Percentiles rank a stretch among this genome's conserved stretches.
phyloP scores from a whole-genome alignment of 2,113 vertebrate species.

The Leptodactylus fuscus region DNA sequence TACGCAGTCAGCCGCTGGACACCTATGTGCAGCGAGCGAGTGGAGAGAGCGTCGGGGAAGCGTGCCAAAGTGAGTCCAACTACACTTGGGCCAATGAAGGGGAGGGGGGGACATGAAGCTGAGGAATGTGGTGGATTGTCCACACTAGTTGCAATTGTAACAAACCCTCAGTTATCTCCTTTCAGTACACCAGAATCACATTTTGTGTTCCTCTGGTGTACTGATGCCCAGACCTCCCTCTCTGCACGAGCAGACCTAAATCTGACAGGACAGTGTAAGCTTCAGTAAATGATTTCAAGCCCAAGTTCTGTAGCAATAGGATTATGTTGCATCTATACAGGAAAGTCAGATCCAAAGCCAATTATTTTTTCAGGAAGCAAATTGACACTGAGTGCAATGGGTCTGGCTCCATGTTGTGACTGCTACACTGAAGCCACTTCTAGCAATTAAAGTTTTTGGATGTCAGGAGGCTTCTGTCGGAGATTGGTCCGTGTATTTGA shows the following conservation, averaged over 20 bases:
- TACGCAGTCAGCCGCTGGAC: no score
- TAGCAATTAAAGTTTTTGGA: not conserved
- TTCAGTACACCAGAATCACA: no score
- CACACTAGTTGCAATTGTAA: not conserved
- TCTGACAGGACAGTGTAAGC: not conserved
- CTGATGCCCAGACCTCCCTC: not conserved
- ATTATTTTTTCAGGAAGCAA: conserved; percentile 9
- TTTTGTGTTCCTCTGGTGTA: not conserved
- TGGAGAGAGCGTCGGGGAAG: no score
- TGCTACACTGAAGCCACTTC: not conserved
- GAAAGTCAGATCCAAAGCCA: not conserved
- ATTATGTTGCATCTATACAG: not conserved
- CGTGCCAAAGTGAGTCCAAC: no score
- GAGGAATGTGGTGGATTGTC: no score
- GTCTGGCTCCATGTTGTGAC: not conserved
- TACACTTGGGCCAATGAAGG: no score
- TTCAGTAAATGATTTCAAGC: not conserved
- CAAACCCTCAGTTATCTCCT: not conserved
- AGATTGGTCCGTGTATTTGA: not conserved
- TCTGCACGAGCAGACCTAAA: not conserved
- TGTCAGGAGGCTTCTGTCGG: not conserved
- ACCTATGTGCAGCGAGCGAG: no score
- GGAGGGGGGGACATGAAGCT: no score
- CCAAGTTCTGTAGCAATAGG: not conserved
- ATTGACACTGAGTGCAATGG: conserved; percentile 12